Evolutionary conservation across 2,888 invertebrate genomes (phyloP).

Genomic region (Liopterus haemorrhoidalis): DNA sequence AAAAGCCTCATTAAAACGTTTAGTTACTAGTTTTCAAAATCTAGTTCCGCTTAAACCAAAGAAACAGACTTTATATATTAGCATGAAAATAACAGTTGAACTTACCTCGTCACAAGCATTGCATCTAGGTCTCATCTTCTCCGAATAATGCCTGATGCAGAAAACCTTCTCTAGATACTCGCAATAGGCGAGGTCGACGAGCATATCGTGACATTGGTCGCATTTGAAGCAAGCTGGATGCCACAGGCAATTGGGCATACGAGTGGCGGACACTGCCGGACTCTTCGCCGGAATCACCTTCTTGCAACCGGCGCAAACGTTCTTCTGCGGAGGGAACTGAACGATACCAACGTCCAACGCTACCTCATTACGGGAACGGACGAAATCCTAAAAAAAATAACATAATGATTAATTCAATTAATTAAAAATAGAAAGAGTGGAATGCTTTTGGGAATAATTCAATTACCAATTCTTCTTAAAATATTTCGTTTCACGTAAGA

Average conservation of each 20-base stretch:
- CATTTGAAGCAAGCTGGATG: constrained; percentile 94
- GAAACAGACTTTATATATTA: too few species aligned
- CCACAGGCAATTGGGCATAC: constrained; percentile 56
- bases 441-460: too few species aligned
- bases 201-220: constrained; percentile 78
- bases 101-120: constrained; percentile 97
- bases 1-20: too few species aligned
- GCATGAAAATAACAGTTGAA: constrained; percentile 25
- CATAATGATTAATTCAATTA: constrained; percentile 7
- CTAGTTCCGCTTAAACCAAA: too few species aligned
- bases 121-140: constrained; percentile 91
- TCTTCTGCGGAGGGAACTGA: constrained; percentile 36
- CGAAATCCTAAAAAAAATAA: constrained; percentile 65
- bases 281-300: constrained; percentile 73
- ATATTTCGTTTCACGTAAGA: too few species aligned
- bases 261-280: constrained; percentile 59
- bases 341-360: constrained; percentile 83
- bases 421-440: constrained; percentile 2
- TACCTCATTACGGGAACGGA: constrained; percentile 88
- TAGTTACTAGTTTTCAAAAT: too few species aligned
- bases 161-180: constrained; percentile 79
- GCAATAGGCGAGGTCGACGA: constrained; percentile 96
- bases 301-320: constrained; percentile 77
- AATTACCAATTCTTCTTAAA: too few species aligned
- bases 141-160: constrained; percentile 95